These are phyloP conservation scores for Pongo pygmaeus DNA, from an alignment of 2,113 vertebrate species.

Conservation along the genomic window DNA sequence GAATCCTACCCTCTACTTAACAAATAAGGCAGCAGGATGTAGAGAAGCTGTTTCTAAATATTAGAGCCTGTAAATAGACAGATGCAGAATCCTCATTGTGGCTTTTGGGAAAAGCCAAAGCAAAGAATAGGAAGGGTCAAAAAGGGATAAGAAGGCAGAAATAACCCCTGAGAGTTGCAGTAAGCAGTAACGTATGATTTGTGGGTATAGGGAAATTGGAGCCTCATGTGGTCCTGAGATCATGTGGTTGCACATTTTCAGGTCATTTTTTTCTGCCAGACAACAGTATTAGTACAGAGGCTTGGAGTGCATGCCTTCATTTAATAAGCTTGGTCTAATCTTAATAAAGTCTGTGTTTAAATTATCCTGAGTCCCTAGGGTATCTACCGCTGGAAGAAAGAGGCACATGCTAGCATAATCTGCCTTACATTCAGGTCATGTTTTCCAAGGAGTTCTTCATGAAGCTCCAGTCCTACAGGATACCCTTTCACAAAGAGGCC, in stretches of 20 bases:
- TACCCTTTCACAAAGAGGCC: neutral
- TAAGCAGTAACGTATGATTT: neutral
- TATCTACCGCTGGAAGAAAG: neutral
- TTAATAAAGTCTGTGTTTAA: conserved; percentile 72
- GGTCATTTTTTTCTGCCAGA: conserved; percentile 37
- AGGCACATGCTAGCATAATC: neutral
- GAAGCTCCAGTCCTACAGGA: neutral
- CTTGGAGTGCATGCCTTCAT: neutral
- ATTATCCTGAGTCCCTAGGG: conserved; percentile 50
- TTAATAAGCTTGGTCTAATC: conserved; percentile 71
- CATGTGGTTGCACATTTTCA: neutral
- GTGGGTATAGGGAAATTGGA: neutral
- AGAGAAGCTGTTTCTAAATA: neutral
- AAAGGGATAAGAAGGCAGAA: neutral
- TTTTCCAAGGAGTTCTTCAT: neutral
- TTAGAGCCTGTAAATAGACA: neutral
- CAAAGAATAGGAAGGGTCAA: neutral
- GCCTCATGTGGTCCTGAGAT: neutral
- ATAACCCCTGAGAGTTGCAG: neutral
- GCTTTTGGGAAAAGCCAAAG: neutral
- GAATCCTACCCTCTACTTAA: neutral
- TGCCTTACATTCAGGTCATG: neutral
- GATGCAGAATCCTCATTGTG: neutral
- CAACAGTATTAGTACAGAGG: conserved; percentile 29
- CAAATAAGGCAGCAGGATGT: neutral